A percentile compares a stretch with the other conserved stretches of the same genome.
Evolutionary conservation across 2,797 vertebrate species (phyloP).

Genomic region (Mionectes olivaceus): DNA sequence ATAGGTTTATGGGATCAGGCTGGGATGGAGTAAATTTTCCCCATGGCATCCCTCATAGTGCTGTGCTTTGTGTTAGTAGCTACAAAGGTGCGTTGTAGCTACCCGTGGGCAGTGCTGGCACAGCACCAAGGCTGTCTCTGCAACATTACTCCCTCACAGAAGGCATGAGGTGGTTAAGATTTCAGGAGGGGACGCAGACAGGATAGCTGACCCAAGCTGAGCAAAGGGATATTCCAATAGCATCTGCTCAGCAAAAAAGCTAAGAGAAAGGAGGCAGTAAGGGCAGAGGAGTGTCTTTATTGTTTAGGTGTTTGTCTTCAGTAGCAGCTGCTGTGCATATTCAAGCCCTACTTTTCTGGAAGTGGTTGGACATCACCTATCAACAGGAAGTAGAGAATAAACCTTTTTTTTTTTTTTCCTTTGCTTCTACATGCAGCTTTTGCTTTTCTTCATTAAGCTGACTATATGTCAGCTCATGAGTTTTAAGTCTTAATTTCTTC

Average conservation of each 20-base stretch:
- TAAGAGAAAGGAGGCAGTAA: rapidly evolving
- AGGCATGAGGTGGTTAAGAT: background rate
- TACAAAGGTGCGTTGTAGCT: background rate
- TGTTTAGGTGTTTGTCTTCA: background rate
- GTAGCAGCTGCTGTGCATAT: rapidly evolving
- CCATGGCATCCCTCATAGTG: background rate
- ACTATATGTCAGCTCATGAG: rapidly evolving
- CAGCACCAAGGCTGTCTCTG: background rate
- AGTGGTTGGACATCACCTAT: background rate
- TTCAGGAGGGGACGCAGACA: background rate
- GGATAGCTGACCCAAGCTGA: background rate
- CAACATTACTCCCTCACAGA: background rate
- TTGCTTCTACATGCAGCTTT: rapidly evolving
- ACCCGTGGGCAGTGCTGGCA: background rate
- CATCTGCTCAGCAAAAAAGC: background rate
- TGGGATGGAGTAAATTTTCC: background rate
- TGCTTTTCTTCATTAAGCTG: background rate
- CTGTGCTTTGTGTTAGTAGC: background rate
- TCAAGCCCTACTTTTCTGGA: background rate
- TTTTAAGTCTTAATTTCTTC: background rate
- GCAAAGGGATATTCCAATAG: background rate
- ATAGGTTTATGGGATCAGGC: background rate
- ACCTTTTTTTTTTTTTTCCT: background rate
- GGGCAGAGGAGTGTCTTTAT: rapidly evolving
- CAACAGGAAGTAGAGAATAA: background rate